These are phyloP conservation scores for Drosophila nebulosa DNA, from an alignment of 1,140 invertebrate genomes.

Conservation along the genomic window DNA sequence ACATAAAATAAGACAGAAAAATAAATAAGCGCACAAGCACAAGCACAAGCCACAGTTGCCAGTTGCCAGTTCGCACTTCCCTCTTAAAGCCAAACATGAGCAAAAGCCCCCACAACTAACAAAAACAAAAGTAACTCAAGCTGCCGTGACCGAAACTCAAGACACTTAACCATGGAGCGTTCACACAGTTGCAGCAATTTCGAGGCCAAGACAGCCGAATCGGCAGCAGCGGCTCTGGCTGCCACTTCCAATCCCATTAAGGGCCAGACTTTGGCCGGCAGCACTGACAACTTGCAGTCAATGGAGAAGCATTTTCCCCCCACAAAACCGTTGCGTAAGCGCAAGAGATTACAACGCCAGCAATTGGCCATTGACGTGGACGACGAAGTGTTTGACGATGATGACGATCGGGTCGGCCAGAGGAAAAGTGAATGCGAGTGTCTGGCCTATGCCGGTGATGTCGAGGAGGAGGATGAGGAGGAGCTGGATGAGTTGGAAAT, in stretches of 20 bases:
- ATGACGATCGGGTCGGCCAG: conserved; percentile 1
- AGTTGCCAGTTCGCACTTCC: conserved; percentile 14
- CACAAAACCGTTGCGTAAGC: conserved; percentile 58
- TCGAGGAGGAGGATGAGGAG: conserved; percentile 54
- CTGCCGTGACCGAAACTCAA: conserved; percentile 48
- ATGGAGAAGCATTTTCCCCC: conserved; percentile 47
- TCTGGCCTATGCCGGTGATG: conserved; percentile 57
- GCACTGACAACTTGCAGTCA: conserved; percentile 56
- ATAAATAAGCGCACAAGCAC: conserved; percentile 59
- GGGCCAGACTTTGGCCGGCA: conserved; percentile 28
- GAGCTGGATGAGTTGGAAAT: not conserved
- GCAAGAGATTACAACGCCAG: conserved; percentile 55
- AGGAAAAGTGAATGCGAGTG: conserved; percentile 23
- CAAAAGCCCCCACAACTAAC: conserved; percentile 21
- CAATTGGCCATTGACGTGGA: conserved; percentile 41
- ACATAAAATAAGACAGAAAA: conserved; percentile 42
- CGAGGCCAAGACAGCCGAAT: conserved; percentile 21
- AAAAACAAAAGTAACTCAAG: conserved; percentile 46
- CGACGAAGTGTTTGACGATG: conserved; percentile 20
- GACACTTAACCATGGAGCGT: conserved; percentile 39
- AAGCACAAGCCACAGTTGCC: conserved; percentile 28
- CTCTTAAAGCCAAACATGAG: conserved; percentile 62
- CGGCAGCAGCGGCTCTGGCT: not conserved
- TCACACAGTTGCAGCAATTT: conserved; percentile 69
- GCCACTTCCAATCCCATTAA: not conserved